These are phyloP conservation scores for Agonopterix subpropinquella DNA, from an alignment of 2,888 invertebrate species.

Conservation along the genomic window DNA sequence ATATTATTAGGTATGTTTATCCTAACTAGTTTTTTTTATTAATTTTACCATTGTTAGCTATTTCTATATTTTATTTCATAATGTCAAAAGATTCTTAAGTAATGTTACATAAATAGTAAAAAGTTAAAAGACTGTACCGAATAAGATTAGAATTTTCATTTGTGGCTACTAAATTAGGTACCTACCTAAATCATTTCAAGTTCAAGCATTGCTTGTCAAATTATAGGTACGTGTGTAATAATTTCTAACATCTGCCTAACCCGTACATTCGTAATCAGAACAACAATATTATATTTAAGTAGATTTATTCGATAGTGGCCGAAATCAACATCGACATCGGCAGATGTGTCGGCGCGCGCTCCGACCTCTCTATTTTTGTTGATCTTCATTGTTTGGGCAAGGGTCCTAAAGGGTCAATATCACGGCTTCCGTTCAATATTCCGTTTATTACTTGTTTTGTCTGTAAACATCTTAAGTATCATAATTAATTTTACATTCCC, in stretches of 20 bases:
- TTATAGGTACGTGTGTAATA: not conserved
- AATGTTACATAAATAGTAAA: too few relatives aligned
- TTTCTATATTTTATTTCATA: too few relatives aligned
- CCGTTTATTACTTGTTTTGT: slow-evolving; percentile 50
- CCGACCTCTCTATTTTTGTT: slow-evolving; percentile 62
- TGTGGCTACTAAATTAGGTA: too few relatives aligned
- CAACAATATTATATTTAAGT: slow-evolving; percentile 75
- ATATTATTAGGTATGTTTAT: too few relatives aligned
- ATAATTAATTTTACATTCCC: slow-evolving; percentile 1
- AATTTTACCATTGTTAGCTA: too few relatives aligned
- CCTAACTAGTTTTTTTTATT: too few relatives aligned
- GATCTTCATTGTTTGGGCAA: slow-evolving; percentile 54
- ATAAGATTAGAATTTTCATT: too few relatives aligned
- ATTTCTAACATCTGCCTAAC: slow-evolving; percentile 66
- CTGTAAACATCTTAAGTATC: slow-evolving; percentile 51
- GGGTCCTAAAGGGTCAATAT: slow-evolving; percentile 62
- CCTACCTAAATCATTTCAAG: too few relatives aligned
- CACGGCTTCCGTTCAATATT: slow-evolving; percentile 61
- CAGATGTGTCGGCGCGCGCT: slow-evolving; percentile 62
- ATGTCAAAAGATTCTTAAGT: too few relatives aligned
- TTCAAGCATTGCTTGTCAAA: too few relatives aligned
- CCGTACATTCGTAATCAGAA: slow-evolving; percentile 68
- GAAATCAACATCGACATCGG: slow-evolving; percentile 19
- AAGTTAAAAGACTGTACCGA: too few relatives aligned
- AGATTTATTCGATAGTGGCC: slow-evolving; percentile 72